phyloP scores from a whole-genome alignment of 2,113 vertebrate genomes.

The Lagopus leucura region DNA sequence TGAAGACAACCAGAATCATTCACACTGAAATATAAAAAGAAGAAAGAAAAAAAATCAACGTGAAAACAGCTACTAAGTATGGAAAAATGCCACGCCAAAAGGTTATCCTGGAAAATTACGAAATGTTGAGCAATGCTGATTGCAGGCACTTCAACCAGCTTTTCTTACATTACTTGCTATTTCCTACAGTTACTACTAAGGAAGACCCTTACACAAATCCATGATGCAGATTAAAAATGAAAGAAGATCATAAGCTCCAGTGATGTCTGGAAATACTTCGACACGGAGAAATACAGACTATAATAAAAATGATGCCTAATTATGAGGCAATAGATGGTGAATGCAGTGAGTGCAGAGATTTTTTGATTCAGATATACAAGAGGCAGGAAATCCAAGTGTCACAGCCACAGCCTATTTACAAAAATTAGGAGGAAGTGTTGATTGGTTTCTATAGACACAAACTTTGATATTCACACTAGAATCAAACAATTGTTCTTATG shows the following conservation, averaged over 20 bases:
- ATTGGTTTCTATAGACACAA: conserved; percentile 50
- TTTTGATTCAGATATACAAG: conserved; percentile 36
- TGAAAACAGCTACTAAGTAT: neutral
- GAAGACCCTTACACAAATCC: conserved; percentile 13
- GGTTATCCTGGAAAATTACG: conserved; percentile 30
- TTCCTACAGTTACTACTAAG: neutral
- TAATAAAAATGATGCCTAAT: conserved; percentile 6
- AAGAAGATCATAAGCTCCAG: neutral
- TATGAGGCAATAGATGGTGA: neutral
- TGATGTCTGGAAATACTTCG: neutral
- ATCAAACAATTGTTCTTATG: neutral
- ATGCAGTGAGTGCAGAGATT: neutral
- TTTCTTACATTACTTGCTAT: neutral
- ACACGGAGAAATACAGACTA: neutral
- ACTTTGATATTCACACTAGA: neutral
- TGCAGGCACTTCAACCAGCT: neutral
- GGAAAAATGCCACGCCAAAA: conserved; percentile 28
- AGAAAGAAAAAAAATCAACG: neutral
- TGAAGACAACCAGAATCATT: conserved; percentile 34
- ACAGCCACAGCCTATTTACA: conserved; percentile 13
- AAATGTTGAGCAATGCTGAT: neutral
- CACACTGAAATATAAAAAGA: neutral
- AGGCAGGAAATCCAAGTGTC: conserved; percentile 36
- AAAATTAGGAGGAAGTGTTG: conserved; percentile 39
- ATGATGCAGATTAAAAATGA: neutral